Percentiles rank a stretch among this genome's conserved stretches.
Evolutionary conservation across 2,888 invertebrate species (phyloP).

Genomic region (Zhengitettix transpicula): DNA sequence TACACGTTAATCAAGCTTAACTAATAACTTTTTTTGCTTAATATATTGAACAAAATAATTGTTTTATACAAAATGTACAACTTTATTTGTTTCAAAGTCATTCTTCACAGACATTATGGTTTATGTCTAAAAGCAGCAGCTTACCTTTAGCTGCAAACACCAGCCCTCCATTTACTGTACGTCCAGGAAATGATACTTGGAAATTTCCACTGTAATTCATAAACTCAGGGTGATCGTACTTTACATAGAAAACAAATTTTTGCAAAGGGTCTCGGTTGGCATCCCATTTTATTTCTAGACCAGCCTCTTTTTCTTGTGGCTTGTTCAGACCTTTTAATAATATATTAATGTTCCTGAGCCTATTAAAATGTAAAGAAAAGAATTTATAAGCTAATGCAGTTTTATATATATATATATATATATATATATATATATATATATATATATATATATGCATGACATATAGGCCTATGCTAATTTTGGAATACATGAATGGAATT

Average conservation of each 20-base stretch:
- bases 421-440: background rate
- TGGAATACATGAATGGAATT: background rate
- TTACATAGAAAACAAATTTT: constrained; percentile 43
- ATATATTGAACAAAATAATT: no score
- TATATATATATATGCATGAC: background rate
- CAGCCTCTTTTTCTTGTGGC: constrained; percentile 43
- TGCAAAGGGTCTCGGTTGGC: constrained; percentile 68
- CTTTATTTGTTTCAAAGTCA: no score
- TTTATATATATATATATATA: no score
- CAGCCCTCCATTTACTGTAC: constrained; percentile 50
- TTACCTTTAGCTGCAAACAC: constrained; percentile 37
- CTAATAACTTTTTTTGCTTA: no score
- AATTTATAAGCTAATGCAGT: background rate
- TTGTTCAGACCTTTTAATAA: constrained; percentile 43
- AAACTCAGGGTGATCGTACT: constrained; percentile 39
- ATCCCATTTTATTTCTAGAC: constrained; percentile 67
- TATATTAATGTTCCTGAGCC: constrained; percentile 57
- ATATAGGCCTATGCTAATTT: background rate
- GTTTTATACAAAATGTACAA: no score
- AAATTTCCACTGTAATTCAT: constrained; percentile 46
- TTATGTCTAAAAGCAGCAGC: no score
- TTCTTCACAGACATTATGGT: no score
- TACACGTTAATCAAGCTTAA: no score
- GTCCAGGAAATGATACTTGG: constrained; percentile 57
- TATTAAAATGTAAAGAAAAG: constrained; percentile 19